Evolutionary conservation across 2,797 vertebrate genomes (phyloP).

Genomic region (Brachyrhaphis roseni): DNA sequence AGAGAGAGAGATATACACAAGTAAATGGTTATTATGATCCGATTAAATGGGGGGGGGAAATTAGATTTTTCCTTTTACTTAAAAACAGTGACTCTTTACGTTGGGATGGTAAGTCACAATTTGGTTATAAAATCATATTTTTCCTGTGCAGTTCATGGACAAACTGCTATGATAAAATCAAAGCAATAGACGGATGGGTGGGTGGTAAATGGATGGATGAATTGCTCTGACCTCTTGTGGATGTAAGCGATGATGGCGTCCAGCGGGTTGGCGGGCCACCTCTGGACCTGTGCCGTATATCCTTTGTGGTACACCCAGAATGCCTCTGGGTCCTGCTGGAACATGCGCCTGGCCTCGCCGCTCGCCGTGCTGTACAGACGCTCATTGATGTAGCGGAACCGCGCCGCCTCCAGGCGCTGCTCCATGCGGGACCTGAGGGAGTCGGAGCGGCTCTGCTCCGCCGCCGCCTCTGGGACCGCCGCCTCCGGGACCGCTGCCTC

Average conservation of each 20-base stretch:
- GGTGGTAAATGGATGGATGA: too few relatives aligned
- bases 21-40: too few relatives aligned
- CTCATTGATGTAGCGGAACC: conserved; percentile 93
- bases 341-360: conserved; percentile 83
- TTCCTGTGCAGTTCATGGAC: not conserved
- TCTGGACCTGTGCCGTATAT: conserved; percentile 87
- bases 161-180: not conserved
- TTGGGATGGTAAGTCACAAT: too few relatives aligned
- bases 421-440: conserved; percentile 86
- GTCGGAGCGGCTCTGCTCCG: conserved; percentile 62
- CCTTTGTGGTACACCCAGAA: conserved; percentile 89
- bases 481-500: conserved; percentile 18
- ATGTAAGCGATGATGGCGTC: conserved; percentile 86
- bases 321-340: conserved; percentile 85
- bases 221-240: conserved; percentile 80
- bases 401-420: conserved; percentile 85
- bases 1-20: too few relatives aligned
- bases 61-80: too few relatives aligned
- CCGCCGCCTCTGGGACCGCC: not conserved
- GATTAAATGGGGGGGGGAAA: too few relatives aligned
- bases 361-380: conserved; percentile 87
- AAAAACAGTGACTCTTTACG: too few relatives aligned
- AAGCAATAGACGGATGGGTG: not conserved
- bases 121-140: not conserved
- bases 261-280: conserved; percentile 90